Percentiles rank a stretch among this genome's conserved stretches.
phyloP scores from a whole-genome alignment of 2,113 vertebrate genomes.

The Takifugu bimaculatus region DNA sequence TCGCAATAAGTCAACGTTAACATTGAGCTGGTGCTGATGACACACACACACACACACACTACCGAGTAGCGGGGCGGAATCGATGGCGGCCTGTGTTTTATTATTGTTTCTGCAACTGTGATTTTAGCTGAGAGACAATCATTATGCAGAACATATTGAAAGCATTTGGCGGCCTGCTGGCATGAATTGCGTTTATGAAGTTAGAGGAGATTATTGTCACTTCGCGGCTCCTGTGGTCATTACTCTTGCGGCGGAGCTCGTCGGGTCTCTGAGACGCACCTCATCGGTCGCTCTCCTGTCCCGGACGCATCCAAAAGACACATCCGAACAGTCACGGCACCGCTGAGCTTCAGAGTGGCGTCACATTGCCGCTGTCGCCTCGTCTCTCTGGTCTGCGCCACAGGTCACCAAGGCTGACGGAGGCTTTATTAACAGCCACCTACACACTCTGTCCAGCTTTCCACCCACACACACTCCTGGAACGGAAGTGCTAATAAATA shows the following conservation, averaged over 20 bases:
- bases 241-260: slow-evolving; percentile 56
- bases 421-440: slow-evolving; percentile 62
- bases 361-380: slow-evolving; percentile 5
- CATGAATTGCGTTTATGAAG: slow-evolving; percentile 69
- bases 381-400: slow-evolving; percentile 18
- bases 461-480: slow-evolving; percentile 52
- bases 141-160: slow-evolving; percentile 52
- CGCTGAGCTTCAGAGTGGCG: too few species aligned
- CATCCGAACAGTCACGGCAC: too few species aligned
- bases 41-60: slow-evolving; percentile 5
- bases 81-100: slow-evolving; percentile 54
- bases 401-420: slow-evolving; percentile 59
- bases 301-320: too few species aligned
- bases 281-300: slow-evolving; percentile 46
- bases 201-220: slow-evolving; percentile 71
- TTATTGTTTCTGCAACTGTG: slow-evolving; percentile 61
- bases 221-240: slow-evolving; percentile 53
- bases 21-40: slow-evolving; percentile 37
- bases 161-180: slow-evolving; percentile 57
- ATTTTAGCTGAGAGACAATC: slow-evolving; percentile 59
- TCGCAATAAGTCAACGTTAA: slow-evolving; percentile 74
- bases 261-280: slow-evolving; percentile 38
- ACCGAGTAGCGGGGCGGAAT: slow-evolving; percentile 33
- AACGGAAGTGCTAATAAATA: slow-evolving; percentile 43
- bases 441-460: slow-evolving; percentile 47